Base-by-base conservation (phyloP, 2,888 invertebrate genomes). In the Aromia moschata region DNA sequence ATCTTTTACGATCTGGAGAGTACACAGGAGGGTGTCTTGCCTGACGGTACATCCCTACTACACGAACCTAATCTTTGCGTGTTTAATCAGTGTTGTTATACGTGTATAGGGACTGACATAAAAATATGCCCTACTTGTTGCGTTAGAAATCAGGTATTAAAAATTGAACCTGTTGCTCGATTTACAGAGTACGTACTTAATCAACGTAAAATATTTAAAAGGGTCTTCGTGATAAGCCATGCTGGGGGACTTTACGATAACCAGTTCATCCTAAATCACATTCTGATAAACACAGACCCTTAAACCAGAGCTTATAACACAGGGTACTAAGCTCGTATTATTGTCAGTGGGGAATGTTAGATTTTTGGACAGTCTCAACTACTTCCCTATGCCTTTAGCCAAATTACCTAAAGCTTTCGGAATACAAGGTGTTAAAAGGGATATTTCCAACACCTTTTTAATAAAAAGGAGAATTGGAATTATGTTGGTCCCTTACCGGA, bases 391-490 rank as follows among this genome's bases (percentile, higher is more conserved):
- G 17, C 15, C 36, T 1, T 12, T 54, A 15, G 9, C 44, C 2
- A 30, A 37, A 11, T 38, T 51, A 2, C 51, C 51, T 4, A 33
- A 43, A 33, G 36, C 43, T 33, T 53, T 53, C 36, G 43, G 14
- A 12, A 25, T 53, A 9, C 14, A 15, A 11, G 65, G 65, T 11
- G 10, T 40, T 16, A 40, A 44, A 57, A 70, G 62, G 49, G 67
- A 7, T 64, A 67, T 52, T 70, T 70, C 52, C 68, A 70, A 1
- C 60, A 70, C 49, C 45, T 69, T 4, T 70, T 68, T 30, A 65
- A 64, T 53, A 37, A 9, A 11, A 40, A n/a, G 40, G 60, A 25
- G 41, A 58, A 65, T 45, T n/a, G 25, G 36, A 52, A 58, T 9
- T 65, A 65, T 46, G 37, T 65, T 7, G 64, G 61, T 3, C 17